Percentiles rank a stretch among this genome's conserved stretches.
Evolutionary conservation across 2,113 vertebrate genomes (phyloP).

Genomic region (Protomyctophum bolini): DNA sequence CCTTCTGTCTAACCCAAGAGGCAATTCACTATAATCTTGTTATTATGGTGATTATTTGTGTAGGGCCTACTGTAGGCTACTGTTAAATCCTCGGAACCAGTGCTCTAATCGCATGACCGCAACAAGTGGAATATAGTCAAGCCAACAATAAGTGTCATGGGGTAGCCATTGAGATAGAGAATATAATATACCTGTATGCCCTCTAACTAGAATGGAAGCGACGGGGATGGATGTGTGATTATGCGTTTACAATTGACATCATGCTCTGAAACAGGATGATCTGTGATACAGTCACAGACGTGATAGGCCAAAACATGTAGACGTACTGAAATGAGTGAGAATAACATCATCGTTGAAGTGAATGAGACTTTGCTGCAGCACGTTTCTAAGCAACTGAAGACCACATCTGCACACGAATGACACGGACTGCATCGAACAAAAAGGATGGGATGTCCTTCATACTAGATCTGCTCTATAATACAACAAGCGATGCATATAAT

Average conservation of each 20-base stretch:
- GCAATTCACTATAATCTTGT: too few species aligned
- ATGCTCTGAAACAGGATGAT: too few species aligned
- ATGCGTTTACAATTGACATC: background rate
- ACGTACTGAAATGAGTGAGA: constrained; percentile 29
- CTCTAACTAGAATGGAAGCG: constrained; percentile 8
- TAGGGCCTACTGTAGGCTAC: background rate
- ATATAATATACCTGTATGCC: background rate
- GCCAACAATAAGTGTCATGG: constrained; percentile 15
- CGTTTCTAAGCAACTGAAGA: constrained; percentile 49
- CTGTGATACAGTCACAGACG: too few species aligned
- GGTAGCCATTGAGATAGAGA: background rate
- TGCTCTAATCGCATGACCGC: constrained; percentile 31
- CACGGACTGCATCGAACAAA: constrained; percentile 35
- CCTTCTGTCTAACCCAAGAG: too few species aligned
- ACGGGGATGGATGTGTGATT: constrained; percentile 23
- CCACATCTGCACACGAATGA: constrained; percentile 56
- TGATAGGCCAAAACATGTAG: constrained; percentile 28
- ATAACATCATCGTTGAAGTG: background rate
- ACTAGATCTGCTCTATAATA: background rate
- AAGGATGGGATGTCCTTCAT: background rate
- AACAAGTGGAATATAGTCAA: constrained; percentile 60
- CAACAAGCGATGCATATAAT: background rate
- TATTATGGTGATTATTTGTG: too few species aligned
- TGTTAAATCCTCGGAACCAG: constrained; percentile 4
- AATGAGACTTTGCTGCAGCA: constrained; percentile 32